Percentiles rank a stretch among this genome's conserved stretches.
Evolutionary conservation across 30 jellyfish, hydroid and myxozoan species (phyloP).

Genomic region (Aurelia sp.): DNA sequence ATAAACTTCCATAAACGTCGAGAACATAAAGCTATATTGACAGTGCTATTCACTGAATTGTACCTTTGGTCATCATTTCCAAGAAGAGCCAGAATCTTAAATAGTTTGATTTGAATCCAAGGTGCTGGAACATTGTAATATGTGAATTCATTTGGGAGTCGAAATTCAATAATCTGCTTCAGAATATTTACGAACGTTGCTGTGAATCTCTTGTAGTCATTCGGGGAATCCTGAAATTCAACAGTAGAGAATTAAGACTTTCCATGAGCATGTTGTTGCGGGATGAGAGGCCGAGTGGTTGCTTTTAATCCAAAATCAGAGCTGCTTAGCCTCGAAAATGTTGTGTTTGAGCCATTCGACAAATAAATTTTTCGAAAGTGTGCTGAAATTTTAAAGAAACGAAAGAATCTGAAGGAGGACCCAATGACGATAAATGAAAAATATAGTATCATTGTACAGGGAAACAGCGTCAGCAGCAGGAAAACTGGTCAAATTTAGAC

Average conservation of each 20-base stretch:
- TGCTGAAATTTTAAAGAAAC: not conserved
- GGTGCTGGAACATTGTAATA: conserved; percentile 89
- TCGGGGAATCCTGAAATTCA: conserved; percentile 63
- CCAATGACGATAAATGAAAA: not conserved
- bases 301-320: no score
- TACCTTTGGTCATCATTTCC: conserved; percentile 87
- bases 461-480: not conserved
- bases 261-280: no score
- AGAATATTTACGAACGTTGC: conserved; percentile 73
- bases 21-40: no score
- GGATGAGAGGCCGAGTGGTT: no score
- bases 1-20: no score
- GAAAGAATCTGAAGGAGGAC: conserved; percentile 2
- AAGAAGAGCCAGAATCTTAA: conserved; percentile 77
- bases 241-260: not conserved
- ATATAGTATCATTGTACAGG: not conserved
- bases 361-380: no score
- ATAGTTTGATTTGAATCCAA: conserved; percentile 84
- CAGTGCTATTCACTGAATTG: not conserved
- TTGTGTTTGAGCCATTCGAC: no score
- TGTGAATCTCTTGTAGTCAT: conserved; percentile 48
- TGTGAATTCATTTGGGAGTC: conserved; percentile 76
- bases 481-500: no score
- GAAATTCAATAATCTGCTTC: conserved; percentile 59
- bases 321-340: no score